phyloP scores from a whole-genome alignment of 1,140 invertebrate species.

The Brachionus koreanus region DNA sequence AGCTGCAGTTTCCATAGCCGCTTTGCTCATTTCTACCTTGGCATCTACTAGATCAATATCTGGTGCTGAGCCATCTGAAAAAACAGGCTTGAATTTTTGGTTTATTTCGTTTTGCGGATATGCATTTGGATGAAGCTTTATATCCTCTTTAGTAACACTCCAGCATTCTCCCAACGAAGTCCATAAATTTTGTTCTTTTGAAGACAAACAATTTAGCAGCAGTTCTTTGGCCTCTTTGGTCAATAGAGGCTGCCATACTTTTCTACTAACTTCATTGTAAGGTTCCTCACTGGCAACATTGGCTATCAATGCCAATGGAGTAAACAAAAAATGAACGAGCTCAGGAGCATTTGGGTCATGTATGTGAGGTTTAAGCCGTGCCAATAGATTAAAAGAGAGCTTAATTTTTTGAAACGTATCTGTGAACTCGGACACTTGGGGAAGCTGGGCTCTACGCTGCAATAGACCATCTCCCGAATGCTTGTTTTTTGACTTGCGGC shows the following conservation, averaged over 20 bases:
- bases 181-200: slow-evolving; percentile 26
- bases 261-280: slow-evolving; percentile 1
- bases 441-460: neutral
- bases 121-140: neutral
- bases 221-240: slow-evolving; percentile 17
- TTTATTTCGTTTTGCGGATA: neutral
- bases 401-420: slow-evolving; percentile 41
- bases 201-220: slow-evolving; percentile 1
- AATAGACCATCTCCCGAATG: neutral
- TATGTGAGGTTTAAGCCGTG: neutral
- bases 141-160: neutral
- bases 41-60: neutral
- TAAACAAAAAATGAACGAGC: slow-evolving; percentile 30
- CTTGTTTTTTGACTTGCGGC: slow-evolving; percentile 6
- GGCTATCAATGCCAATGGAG: neutral
- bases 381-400: slow-evolving; percentile 25
- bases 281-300: neutral
- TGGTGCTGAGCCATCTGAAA: neutral
- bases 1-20: neutral
- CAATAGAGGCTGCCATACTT: slow-evolving; percentile 10
- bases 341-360: slow-evolving; percentile 23
- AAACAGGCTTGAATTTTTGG: neutral
- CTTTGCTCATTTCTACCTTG: neutral
- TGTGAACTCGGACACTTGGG: neutral
- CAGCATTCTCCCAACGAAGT: neutral